Base-by-base conservation (phyloP, 2,113 vertebrate species). In the Bujurquina vittata region DNA sequence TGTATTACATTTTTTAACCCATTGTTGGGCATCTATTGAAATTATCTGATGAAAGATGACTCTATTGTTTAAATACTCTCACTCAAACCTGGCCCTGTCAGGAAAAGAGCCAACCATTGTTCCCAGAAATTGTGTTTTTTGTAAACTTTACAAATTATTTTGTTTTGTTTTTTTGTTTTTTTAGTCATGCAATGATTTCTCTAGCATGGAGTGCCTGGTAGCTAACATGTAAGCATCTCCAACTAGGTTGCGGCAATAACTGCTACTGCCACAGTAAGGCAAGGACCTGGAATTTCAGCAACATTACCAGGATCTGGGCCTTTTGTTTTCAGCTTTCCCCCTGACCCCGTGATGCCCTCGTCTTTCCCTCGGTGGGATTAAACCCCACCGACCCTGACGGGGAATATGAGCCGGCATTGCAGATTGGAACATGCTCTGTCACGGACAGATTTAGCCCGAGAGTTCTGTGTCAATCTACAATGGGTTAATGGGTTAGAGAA, bases 391-490 rank as follows among this genome's bases (percentile, higher is more conserved):
- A 88, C 80, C 77, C 81, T 75, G 83, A 84, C 40, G 1, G 58
- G 59, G 54, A 77, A 79, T 83, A 86, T 83, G 83, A 87, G 81
- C 83, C 69, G 10, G 49, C 75, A 23, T 82, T 58, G 5, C 86
- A 78, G 84, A 93, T 91, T 92, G 88, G 80, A 88, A 90, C 88
- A 86, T 23, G 79, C 88, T 88, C 92, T 82, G 79, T 89, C 88
- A 79, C 85, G 65, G 77, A 60, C 90, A 92, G 90, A 92, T 93
- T 93, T 91, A 81, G 26, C 60, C 77, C 55, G 78, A 85, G 81
- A 83, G 89, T 85, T 84, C 73, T 43, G 43, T 11, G 8, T 80
- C 20, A 88, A 87, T 81, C 81, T 33, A 77, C 69, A 81, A 81
- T 49, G 23, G 23, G 15, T 31, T 77, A 80, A 88, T 75, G 72